These are phyloP conservation scores for Notolabrus celidotus DNA, from an alignment of 2,797 vertebrate genomes.

Conservation along the genomic window DNA sequence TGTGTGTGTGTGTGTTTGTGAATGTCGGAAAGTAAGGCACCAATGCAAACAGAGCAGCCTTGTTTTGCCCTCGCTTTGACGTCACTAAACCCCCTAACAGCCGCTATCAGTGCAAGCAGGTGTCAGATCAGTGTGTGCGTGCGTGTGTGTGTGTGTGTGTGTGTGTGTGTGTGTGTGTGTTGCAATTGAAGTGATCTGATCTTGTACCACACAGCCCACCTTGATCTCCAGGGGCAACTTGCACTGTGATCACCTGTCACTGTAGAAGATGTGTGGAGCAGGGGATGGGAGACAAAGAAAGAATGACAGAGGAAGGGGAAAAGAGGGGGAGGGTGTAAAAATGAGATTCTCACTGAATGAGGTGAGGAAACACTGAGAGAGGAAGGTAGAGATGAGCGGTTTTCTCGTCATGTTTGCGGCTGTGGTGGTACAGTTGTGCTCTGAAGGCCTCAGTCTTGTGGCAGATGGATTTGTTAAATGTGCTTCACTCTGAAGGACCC, in stretches of 20 bases:
- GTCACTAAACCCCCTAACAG: slow-evolving; percentile 49
- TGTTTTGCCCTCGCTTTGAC: slow-evolving; percentile 51
- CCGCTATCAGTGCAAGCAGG: slow-evolving; percentile 50
- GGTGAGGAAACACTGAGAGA: slow-evolving; percentile 31
- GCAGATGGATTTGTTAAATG: slow-evolving; percentile 44
- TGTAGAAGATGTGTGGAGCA: slow-evolving; percentile 31
- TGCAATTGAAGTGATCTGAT: slow-evolving; percentile 31
- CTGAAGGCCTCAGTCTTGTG: neutral
- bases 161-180: neutral
- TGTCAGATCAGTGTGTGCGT: slow-evolving; percentile 2
- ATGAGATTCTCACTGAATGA: neutral
- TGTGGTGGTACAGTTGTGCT: neutral
- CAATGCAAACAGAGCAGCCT: slow-evolving; percentile 17
- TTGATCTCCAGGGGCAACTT: slow-evolving; percentile 47
- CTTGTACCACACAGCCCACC: slow-evolving; percentile 27
- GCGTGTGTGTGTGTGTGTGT: neutral
- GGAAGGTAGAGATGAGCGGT: neutral
- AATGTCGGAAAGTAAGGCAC: slow-evolving; percentile 12
- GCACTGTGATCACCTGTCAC: slow-evolving; percentile 39
- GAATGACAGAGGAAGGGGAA: slow-evolving; percentile 7
- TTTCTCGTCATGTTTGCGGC: neutral
- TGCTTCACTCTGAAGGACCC: slow-evolving; percentile 3
- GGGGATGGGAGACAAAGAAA: slow-evolving; percentile 36
- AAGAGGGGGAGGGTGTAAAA: slow-evolving; percentile 27
- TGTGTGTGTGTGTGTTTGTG: neutral